A percentile compares a stretch with the other conserved stretches of the same genome.
phyloP scores from a whole-genome alignment of 2,888 invertebrate genomes.

The Caenorhabditis macrosperma region DNA sequence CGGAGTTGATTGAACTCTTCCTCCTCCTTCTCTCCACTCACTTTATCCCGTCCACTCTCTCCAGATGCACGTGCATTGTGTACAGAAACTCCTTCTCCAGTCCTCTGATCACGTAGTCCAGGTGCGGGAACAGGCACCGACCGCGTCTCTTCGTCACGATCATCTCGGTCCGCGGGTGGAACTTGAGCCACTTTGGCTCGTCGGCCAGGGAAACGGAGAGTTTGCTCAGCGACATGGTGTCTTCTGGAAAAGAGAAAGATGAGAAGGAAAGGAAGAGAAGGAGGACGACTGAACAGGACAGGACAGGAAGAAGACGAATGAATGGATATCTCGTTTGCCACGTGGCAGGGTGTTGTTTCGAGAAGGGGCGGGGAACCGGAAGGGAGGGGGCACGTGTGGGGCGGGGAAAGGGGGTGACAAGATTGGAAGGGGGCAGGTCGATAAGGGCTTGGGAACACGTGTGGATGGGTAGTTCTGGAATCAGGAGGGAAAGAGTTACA shows the following conservation, averaged over 20 bases:
- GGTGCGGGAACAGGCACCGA: slow-evolving; percentile 37
- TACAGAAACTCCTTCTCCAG: slow-evolving; percentile 8
- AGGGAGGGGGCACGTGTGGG: too few species aligned
- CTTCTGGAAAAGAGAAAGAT: neutral
- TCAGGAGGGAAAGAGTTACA: too few species aligned
- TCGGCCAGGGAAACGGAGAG: slow-evolving; percentile 7
- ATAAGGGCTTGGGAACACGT: too few species aligned
- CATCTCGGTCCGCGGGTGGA: slow-evolving; percentile 46
- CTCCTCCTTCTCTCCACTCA: slow-evolving; percentile 16
- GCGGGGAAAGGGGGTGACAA: too few species aligned
- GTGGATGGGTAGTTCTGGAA: too few species aligned
- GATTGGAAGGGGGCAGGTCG: too few species aligned
- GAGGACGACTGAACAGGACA: neutral
- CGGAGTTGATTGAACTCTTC: neutral
- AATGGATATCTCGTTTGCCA: too few species aligned
- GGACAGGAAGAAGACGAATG: too few species aligned
- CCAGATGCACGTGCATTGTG: slow-evolving; percentile 23
- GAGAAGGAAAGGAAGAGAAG: neutral
- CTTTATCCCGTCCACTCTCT: slow-evolving; percentile 37
- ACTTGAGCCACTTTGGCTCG: slow-evolving; percentile 23
- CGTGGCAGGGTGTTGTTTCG: too few species aligned
- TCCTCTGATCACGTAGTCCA: slow-evolving; percentile 26
- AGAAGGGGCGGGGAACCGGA: too few species aligned
- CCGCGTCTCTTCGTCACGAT: slow-evolving; percentile 46
- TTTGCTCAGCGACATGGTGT: neutral